Percentiles rank a stretch among this genome's conserved stretches.
Conservation (phyloP, 2,113 vertebrate species). For the Bubo blakistoni region DNA sequence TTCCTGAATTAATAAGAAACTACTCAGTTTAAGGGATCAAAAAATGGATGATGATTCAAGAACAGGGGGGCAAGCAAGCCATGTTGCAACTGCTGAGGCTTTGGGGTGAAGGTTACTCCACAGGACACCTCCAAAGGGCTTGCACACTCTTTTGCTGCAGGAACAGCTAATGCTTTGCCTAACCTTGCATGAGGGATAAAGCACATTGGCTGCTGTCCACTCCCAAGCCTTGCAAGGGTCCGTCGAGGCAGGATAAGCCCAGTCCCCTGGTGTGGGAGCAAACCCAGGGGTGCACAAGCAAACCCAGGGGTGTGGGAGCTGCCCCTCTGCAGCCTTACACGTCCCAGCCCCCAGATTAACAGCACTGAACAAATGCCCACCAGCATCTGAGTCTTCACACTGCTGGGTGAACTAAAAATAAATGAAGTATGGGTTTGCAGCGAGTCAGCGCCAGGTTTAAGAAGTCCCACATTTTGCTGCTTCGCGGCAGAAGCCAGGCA, state of each 20-base stretch:
- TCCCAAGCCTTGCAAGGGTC: not conserved
- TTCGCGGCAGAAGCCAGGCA: not conserved
- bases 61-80: not conserved
- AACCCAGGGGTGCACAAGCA: not conserved
- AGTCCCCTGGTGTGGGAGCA: accelerated
- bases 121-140: not conserved
- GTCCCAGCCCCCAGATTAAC: not conserved
- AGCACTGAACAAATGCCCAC: accelerated
- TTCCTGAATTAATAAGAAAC: not conserved
- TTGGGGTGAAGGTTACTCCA: not conserved
- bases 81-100: not conserved
- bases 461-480: not conserved
- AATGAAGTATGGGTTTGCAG: not conserved
- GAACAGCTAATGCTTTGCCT: not conserved
- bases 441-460: not conserved
- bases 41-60: not conserved
- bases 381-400: not conserved
- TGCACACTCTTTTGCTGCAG: not conserved
- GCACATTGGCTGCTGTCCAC: not conserved
- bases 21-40: not conserved
- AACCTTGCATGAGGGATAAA: not conserved
- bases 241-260: not conserved
- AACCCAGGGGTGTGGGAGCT: not conserved
- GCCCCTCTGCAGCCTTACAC: not conserved
- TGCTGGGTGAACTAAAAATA: not conserved